These are phyloP conservation scores for Abrostola triplasia DNA, from an alignment of 2,888 invertebrate genomes.

Conservation along the genomic window DNA sequence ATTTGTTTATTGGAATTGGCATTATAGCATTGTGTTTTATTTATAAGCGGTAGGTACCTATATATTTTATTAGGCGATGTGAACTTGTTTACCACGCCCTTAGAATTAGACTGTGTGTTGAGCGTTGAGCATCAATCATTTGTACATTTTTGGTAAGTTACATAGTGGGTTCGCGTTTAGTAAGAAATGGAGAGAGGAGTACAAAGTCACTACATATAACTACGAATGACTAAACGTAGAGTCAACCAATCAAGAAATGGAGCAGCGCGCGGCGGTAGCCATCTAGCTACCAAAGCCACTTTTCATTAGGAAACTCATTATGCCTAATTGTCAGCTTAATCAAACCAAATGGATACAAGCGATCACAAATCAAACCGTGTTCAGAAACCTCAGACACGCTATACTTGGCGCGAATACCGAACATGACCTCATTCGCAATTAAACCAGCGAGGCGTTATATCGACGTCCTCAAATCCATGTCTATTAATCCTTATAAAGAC, in stretches of 20 bases:
- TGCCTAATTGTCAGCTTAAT: constrained; percentile 4
- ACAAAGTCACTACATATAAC: neutral
- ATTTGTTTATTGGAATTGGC: too few species aligned
- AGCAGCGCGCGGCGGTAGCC: neutral
- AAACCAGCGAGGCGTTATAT: constrained; percentile 25
- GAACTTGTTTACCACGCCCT: too few species aligned
- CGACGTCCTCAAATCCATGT: constrained; percentile 30
- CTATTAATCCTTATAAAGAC: constrained; percentile 33
- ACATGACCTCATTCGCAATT: constrained; percentile 31
- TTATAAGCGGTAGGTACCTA: too few species aligned
- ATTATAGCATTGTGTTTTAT: too few species aligned
- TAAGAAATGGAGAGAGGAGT: too few species aligned
- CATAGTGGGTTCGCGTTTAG: too few species aligned
- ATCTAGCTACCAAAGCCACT: neutral
- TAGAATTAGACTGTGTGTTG: too few species aligned
- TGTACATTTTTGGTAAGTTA: too few species aligned
- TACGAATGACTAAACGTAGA: neutral
- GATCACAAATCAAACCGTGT: constrained; percentile 19
- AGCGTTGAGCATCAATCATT: too few species aligned
- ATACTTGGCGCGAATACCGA: constrained; percentile 24
- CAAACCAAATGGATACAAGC: constrained; percentile 12
- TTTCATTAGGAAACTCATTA: constrained; percentile 5
- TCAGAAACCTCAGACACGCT: constrained; percentile 11
- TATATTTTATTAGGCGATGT: too few species aligned
- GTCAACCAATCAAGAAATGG: neutral